A percentile compares a stretch with the other conserved stretches of the same genome.
Conservation (phyloP, 2,888 invertebrate species). For the Dicycla oo region DNA sequence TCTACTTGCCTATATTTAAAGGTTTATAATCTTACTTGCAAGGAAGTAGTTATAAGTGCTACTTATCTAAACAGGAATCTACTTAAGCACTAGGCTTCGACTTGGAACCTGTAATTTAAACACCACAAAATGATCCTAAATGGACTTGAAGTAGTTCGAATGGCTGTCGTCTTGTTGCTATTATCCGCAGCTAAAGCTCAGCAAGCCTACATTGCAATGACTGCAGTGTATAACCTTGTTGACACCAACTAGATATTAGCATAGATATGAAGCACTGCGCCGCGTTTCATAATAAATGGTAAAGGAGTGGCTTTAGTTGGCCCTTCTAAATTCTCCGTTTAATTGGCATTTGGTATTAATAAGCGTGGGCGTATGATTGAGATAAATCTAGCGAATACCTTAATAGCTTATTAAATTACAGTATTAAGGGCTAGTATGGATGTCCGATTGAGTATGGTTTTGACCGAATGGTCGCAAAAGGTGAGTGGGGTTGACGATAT, state of each 20-base stretch:
- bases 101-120: conserved; percentile 13
- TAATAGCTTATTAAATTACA: neutral
- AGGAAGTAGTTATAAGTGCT: conserved; percentile 12
- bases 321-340: conserved; percentile 57
- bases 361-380: conserved; percentile 12
- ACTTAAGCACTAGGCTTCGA: neutral
- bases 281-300: conserved; percentile 47
- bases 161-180: conserved; percentile 17
- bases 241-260: conserved; percentile 60
- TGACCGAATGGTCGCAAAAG: neutral
- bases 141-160: conserved; percentile 23
- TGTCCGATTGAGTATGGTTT: neutral
- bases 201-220: conserved; percentile 17
- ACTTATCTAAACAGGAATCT: conserved; percentile 19
- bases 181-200: conserved; percentile 29
- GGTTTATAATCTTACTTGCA: neutral
- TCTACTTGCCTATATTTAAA: neutral
- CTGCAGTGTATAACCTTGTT: conserved; percentile 51
- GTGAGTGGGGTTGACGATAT: neutral
- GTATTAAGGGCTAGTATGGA: too few relatives aligned
- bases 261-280: conserved; percentile 58
- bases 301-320: conserved; percentile 48
- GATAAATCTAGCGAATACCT: conserved; percentile 21
- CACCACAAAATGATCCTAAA: conserved; percentile 22
- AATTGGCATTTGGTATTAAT: conserved; percentile 45